Conservation (phyloP, 64 coral and sea anemone genomes). For the Catalaphyllia jardinei region DNA sequence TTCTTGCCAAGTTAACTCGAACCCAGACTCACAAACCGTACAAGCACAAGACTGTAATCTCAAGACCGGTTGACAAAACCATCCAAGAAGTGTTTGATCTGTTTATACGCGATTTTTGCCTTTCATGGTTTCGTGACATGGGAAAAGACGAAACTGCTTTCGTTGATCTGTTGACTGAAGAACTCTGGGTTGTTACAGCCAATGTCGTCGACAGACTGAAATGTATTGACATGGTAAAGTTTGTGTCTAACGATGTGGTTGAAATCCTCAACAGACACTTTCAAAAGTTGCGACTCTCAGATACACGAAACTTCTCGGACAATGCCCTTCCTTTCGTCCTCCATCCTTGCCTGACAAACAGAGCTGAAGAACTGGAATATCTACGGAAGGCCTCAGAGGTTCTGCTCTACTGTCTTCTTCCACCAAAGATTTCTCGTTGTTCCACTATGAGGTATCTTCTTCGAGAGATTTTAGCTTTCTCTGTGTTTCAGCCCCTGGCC, state of each 20-base stretch:
- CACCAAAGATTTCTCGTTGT: slow-evolving; percentile 76
- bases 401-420: slow-evolving; percentile 76
- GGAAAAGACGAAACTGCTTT: slow-evolving; percentile 95
- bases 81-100: slow-evolving; percentile 96
- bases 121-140: slow-evolving; percentile 92
- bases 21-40: slow-evolving; percentile 74
- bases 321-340: slow-evolving; percentile 83
- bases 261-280: slow-evolving; percentile 93
- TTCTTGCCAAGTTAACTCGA: slow-evolving; percentile 72
- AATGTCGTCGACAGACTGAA: slow-evolving; percentile 78
- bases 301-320: slow-evolving; percentile 70
- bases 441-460: slow-evolving; percentile 74
- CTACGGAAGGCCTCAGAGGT: slow-evolving; percentile 85
- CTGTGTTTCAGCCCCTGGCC: slow-evolving; percentile 93
- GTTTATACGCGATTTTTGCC: slow-evolving; percentile 96
- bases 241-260: slow-evolving; percentile 92
- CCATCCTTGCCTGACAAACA: slow-evolving; percentile 79
- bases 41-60: slow-evolving; percentile 82
- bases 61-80: slow-evolving; percentile 89
- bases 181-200: slow-evolving; percentile 68
- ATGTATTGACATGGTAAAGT: slow-evolving; percentile 89
- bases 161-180: slow-evolving; percentile 86
- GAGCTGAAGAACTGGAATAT: slow-evolving; percentile 76
- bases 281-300: slow-evolving; percentile 88
- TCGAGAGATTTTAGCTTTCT: slow-evolving; percentile 88